phyloP scores from a whole-genome alignment of 2,888 invertebrate genomes.

The Aelia acuminata region DNA sequence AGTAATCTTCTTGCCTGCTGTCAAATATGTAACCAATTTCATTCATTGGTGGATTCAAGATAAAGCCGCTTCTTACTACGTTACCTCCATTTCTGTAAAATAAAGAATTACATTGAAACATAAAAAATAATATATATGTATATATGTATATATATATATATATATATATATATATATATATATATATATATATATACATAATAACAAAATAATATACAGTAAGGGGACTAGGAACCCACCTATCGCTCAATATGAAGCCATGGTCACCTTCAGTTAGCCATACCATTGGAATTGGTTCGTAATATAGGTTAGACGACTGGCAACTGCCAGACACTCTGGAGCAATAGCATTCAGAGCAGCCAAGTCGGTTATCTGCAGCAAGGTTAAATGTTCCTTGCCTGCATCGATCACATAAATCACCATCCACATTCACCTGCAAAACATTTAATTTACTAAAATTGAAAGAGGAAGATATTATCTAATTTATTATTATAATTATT shows the following conservation, averaged over 20 bases:
- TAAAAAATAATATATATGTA: too few relatives aligned
- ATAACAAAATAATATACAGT: neutral
- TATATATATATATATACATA: too few relatives aligned
- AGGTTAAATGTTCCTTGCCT: slow-evolving; percentile 85
- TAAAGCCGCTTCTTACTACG: slow-evolving; percentile 72
- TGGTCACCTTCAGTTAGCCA: slow-evolving; percentile 73
- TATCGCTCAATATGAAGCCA: slow-evolving; percentile 77
- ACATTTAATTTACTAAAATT: slow-evolving; percentile 40
- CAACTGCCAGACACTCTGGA: slow-evolving; percentile 85
- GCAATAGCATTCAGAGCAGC: slow-evolving; percentile 91
- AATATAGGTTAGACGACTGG: slow-evolving; percentile 76
- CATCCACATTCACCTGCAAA: slow-evolving; percentile 81
- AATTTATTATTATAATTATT: too few relatives aligned
- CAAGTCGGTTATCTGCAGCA: slow-evolving; percentile 77
- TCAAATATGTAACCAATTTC: slow-evolving; percentile 76
- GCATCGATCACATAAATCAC: slow-evolving; percentile 83
- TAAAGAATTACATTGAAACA: neutral
- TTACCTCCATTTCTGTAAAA: slow-evolving; percentile 69
- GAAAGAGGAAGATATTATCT: too few relatives aligned
- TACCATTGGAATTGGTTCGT: slow-evolving; percentile 78
- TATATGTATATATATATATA: too few relatives aligned
- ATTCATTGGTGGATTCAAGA: slow-evolving; percentile 73
- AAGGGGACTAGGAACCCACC: slow-evolving; percentile 68
- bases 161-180: too few relatives aligned
- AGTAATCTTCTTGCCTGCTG: slow-evolving; percentile 72